Evolutionary conservation across 2,888 invertebrate genomes (phyloP), one percentile per base, ranked within the genome.

Genomic region (Smittia sp.): DNA sequence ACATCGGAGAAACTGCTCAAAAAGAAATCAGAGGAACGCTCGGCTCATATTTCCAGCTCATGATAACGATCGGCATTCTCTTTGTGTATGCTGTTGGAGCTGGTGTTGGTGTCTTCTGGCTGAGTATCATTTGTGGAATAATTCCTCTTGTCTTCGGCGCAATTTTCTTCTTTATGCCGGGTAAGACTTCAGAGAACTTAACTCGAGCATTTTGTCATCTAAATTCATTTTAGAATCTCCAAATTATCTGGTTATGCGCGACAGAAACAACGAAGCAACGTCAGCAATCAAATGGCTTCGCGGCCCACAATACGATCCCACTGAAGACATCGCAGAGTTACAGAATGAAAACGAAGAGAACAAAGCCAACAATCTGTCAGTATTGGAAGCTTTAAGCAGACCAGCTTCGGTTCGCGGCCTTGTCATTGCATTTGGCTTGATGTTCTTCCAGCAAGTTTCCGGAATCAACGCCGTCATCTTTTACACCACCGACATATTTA

Each of bases 381-480:
- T 90, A 75, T 74, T 78, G 4, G 79, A 83, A 1, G 86, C 88
- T 0, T 85, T 91, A 11, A 84, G 84, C 1, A 86, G 88, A 69
- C 87, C 83, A 9, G 78, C 79, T 0, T 87, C 90, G 0, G 80
- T 86, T 22, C 90, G 87, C 79, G 91, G 90, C 0, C 81, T 92
- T 1, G 74, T 88, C 13, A 90, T 93, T 74, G 89, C 89, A 76
- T 88, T 90, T 79, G 88, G 90, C 1, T 85, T 96, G 6, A 95
- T 96, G 94, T 83, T 94, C 77, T 92, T 95, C 83, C 96, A 96
- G 79, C 96, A 96, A 80, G 84, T 94, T 74, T 89, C 90, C 75
- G 93, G 93, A 46, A 88, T 93, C 69, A 94, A 94, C 78, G 91
- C 92, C 0, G 90, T 94, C 4, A 90, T 94, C 76, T 92, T 94